A percentile compares a stretch with the other conserved stretches of the same genome.
Evolutionary conservation across 1,140 invertebrate species (phyloP).

Genomic region (Pseudomyrmex sp.): DNA sequence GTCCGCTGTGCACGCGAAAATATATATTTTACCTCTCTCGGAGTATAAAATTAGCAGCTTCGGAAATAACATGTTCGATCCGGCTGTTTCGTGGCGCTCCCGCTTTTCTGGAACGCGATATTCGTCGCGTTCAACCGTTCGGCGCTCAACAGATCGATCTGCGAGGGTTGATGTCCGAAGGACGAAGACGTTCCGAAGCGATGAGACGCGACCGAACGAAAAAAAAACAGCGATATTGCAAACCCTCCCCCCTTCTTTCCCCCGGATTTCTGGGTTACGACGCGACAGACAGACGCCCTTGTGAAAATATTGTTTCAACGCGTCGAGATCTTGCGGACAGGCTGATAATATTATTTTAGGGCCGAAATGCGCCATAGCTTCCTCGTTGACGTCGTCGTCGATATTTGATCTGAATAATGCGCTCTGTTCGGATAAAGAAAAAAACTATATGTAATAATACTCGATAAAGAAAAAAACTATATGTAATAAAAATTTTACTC

Average conservation of each 20-base stretch:
- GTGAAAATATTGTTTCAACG: slow-evolving; percentile 77
- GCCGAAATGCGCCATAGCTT: slow-evolving; percentile 36
- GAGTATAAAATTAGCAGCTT: neutral
- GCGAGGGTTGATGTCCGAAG: slow-evolving; percentile 61
- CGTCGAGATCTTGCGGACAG: slow-evolving; percentile 60
- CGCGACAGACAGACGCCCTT: slow-evolving; percentile 70
- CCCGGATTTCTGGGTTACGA: slow-evolving; percentile 58
- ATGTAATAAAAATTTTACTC: no score
- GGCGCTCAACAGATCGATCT: slow-evolving; percentile 58
- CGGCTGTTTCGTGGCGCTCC: slow-evolving; percentile 6
- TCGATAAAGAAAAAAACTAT: neutral
- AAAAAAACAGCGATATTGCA: slow-evolving; percentile 70
- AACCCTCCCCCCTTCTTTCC: neutral
- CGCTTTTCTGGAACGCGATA: slow-evolving; percentile 18
- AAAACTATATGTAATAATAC: no score
- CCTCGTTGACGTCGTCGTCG: slow-evolving; percentile 23
- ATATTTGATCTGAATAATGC: slow-evolving; percentile 8
- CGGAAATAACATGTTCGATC: neutral
- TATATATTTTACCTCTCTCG: neutral
- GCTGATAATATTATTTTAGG: slow-evolving; percentile 71
- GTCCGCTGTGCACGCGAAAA: neutral
- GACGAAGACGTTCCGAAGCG: neutral
- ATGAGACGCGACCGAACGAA: slow-evolving; percentile 26
- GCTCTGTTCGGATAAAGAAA: neutral
- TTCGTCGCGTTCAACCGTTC: slow-evolving; percentile 40